Base-by-base conservation (phyloP, 92 coral and sea anemone genomes). In the Palythoa caribaeorum region DNA sequence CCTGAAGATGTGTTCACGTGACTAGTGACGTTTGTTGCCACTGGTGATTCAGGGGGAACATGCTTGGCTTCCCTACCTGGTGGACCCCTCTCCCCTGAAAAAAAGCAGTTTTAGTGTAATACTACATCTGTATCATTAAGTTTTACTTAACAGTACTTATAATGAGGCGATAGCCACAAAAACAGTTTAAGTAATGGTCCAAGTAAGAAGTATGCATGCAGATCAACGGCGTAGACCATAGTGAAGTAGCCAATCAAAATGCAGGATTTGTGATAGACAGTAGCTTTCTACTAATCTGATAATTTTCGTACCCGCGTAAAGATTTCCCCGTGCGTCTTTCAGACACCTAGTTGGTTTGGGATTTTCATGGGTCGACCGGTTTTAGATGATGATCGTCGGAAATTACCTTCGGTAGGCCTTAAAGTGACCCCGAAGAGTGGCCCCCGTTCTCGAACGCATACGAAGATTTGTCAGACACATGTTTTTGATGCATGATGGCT, bases 1-100 rank as follows among this genome's bases (percentile, higher is more conserved):
- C 80, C 80, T 11, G 39, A n/a, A 77, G 38, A 47, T n/a, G 62
- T 52, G 62, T 52, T 77, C 38, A 51, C 63, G 44, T 52, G 80
- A 77, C 60, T 65, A 36, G 39, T 1, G 60, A 51, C 5, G 66
- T 53, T 77, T 5, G 38, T 77, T 3, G 19, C 80, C 12, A 5
- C 36, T 10, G 38, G 79, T 40, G 37, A 0, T n/a, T 8, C 59
- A 39, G 52, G 37, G 78, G 52, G 9, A 1, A 21, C 17, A 48
- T 19, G 59, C 11, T 74, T 74, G 21, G 4, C 10, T 3, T 40
- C 16, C 16, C 13, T 68, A 8, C 55, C 55, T 74, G 79, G 79
- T 13, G 59, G 16, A 2, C 6, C 79, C 10, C 12, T 50, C 55
- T 76, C 57, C 39, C 79, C 79, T 76, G 73, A 68, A 68, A 68